phyloP scores from a whole-genome alignment of 2,888 invertebrate species.

The Zaprionus bogoriensis region DNA sequence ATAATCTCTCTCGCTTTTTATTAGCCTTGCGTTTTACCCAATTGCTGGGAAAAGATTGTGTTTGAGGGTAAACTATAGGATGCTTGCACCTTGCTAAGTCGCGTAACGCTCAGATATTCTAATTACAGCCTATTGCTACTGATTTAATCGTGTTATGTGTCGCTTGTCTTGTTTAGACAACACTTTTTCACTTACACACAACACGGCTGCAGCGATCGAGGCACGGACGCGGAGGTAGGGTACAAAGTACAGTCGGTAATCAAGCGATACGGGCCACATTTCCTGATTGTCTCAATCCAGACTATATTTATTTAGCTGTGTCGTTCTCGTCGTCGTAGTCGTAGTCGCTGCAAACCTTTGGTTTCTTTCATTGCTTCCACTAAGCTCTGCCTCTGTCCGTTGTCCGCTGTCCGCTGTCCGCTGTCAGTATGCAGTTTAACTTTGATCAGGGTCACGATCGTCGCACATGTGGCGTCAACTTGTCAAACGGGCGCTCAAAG shows the following conservation, averaged over 20 bases:
- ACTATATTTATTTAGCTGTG: slow-evolving; percentile 17
- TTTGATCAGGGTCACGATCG: slow-evolving; percentile 51
- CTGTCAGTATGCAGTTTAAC: slow-evolving; percentile 31
- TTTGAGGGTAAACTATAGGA: no score
- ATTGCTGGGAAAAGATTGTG: no score
- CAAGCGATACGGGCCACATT: slow-evolving; percentile 43
- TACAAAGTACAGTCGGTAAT: slow-evolving; percentile 47
- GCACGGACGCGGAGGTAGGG: not conserved
- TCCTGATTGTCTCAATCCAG: slow-evolving; percentile 64
- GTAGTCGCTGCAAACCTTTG: slow-evolving; percentile 21
- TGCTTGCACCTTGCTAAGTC: not conserved
- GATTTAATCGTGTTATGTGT: slow-evolving; percentile 25
- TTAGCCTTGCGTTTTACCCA: no score
- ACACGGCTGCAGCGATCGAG: not conserved
- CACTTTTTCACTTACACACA: slow-evolving; percentile 42
- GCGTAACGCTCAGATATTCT: not conserved
- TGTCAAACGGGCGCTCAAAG: not conserved
- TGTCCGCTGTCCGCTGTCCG: not conserved
- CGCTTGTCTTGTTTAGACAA: slow-evolving; percentile 21
- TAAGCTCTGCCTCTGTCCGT: slow-evolving; percentile 16
- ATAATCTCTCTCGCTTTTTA: no score
- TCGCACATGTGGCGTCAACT: slow-evolving; percentile 19
- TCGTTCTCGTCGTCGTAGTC: not conserved
- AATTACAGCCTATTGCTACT: slow-evolving; percentile 11
- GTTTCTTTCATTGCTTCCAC: no score